A percentile compares a stretch with the other conserved stretches of the same genome.
Evolutionary conservation across 2,113 vertebrate species (phyloP).

Genomic region (Prunella fulvescens): DNA sequence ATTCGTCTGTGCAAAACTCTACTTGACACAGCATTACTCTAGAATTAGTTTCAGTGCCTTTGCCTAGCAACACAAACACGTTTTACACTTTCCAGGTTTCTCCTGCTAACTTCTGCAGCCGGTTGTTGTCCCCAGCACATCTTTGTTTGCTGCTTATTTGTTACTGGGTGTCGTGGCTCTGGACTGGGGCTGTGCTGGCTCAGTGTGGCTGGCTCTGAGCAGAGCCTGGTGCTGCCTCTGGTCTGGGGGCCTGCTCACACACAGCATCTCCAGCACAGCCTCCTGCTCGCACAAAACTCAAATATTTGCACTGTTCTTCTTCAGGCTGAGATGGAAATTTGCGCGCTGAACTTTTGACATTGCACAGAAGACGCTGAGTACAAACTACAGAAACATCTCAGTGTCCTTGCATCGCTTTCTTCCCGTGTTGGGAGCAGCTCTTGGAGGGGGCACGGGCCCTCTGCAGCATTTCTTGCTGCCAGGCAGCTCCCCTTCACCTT

Average conservation of each 20-base stretch:
- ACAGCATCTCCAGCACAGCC: background rate
- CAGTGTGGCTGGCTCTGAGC: background rate
- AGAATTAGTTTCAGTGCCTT: slow-evolving; percentile 48
- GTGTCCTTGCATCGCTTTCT: background rate
- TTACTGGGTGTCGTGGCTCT: background rate
- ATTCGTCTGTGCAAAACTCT: slow-evolving; percentile 2
- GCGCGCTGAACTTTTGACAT: background rate
- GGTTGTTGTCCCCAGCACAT: background rate
- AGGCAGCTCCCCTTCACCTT: slow-evolving; percentile 23
- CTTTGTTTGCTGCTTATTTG: slow-evolving; percentile 46
- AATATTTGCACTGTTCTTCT: background rate
- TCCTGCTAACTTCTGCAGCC: background rate
- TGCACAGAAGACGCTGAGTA: background rate
- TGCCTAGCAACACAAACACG: slow-evolving; percentile 41
- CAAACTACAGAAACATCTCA: background rate
- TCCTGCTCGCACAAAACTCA: background rate
- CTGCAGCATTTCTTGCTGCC: background rate
- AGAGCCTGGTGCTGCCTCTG: background rate
- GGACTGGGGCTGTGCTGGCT: background rate
- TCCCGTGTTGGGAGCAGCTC: background rate
- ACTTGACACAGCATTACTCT: slow-evolving; percentile 28
- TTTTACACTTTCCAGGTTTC: slow-evolving; percentile 61
- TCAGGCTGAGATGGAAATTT: background rate
- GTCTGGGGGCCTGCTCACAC: background rate
- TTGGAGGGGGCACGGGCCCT: background rate